Evolutionary conservation across 92 coral and sea anemone species (phyloP).

Genomic region (Pocillopora grandis): DNA sequence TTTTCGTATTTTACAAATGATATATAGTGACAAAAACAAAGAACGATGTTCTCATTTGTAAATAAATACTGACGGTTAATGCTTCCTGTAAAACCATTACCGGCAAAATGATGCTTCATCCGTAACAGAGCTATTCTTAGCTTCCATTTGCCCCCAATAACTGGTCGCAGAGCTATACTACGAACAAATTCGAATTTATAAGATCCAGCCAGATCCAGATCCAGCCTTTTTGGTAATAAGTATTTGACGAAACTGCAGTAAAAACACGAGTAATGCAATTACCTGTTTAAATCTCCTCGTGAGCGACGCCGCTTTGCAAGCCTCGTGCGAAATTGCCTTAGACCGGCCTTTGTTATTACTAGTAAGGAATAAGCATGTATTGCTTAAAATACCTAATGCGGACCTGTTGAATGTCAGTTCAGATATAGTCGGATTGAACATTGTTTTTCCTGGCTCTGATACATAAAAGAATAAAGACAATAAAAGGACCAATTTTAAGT

Average conservation of each 20-base stretch:
- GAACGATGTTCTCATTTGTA: constrained; percentile 38
- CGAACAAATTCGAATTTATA: background rate
- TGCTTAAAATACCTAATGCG: too few relatives aligned
- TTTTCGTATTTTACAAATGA: constrained; percentile 41
- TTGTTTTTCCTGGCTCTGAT: too few relatives aligned
- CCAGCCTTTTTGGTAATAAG: background rate
- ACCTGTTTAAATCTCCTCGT: background rate
- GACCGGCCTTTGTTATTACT: background rate
- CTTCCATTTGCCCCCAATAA: background rate
- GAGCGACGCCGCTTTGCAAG: background rate
- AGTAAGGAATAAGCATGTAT: background rate
- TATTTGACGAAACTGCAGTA: background rate
- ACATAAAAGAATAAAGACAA: too few relatives aligned
- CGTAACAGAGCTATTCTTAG: background rate
- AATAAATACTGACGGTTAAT: constrained; percentile 24
- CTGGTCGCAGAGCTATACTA: background rate
- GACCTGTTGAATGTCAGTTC: too few relatives aligned
- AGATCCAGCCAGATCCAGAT: background rate
- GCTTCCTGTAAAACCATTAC: constrained; percentile 5
- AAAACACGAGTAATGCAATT: background rate
- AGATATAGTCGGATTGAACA: too few relatives aligned
- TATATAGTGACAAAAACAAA: constrained; percentile 28
- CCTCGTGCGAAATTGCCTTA: background rate
- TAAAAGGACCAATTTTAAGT: too few relatives aligned
- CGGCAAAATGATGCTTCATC: background rate